Conservation (phyloP, 2,888 invertebrate species). For the Orgyia antiqua region DNA sequence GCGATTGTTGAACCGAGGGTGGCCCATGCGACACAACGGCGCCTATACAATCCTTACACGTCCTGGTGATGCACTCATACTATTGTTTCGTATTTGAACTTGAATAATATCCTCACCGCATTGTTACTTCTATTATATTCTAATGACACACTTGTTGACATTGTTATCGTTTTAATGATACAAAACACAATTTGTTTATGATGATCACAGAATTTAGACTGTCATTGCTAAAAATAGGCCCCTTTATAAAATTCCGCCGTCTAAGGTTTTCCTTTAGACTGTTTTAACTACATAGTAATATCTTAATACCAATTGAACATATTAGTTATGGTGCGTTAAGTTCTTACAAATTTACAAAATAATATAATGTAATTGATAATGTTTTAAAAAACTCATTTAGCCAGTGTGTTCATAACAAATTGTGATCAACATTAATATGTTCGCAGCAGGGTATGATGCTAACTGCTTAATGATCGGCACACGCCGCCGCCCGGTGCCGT, state of each 20-base stretch:
- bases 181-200: conserved; percentile 5
- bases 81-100: conserved; percentile 12
- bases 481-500: conserved; percentile 42
- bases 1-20: conserved; percentile 32
- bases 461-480: conserved; percentile 61
- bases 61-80: not conserved
- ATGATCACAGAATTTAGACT: not conserved
- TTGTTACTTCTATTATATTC: conserved; percentile 22
- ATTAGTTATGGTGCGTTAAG: no score
- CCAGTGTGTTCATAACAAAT: no score
- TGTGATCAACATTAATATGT: no score
- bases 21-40: conserved; percentile 33
- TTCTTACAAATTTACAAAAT: no score
- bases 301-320: no score
- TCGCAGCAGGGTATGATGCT: conserved; percentile 26
- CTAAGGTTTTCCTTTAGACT: no score
- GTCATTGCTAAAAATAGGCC: conserved; percentile 4
- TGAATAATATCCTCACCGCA: conserved; percentile 14
- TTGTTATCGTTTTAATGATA: conserved; percentile 18
- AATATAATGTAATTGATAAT: no score
- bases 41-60: conserved; percentile 28
- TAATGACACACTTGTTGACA: conserved; percentile 22
- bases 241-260: no score
- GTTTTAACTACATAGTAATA: no score
- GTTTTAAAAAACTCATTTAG: no score